Base-by-base conservation (phyloP, 1,140 invertebrate species). In the Cyclina sinensis region DNA sequence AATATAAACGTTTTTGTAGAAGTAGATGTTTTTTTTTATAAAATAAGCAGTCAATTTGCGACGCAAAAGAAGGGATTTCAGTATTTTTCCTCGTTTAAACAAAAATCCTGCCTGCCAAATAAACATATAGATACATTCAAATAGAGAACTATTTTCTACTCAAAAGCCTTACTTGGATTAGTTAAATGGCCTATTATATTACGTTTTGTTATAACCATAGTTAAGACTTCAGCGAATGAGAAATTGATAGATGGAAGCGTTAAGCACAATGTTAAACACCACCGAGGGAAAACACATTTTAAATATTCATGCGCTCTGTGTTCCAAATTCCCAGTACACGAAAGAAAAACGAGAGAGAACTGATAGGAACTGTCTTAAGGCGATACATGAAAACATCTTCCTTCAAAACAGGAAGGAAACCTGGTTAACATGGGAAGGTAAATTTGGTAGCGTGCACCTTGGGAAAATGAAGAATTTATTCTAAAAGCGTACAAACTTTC, bases 241-340 rank as follows among this genome's bases (percentile, higher is more conserved):
- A 35, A 78, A 57, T 54, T 78, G 74, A 78, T 78, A 78, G 74
- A 48, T 51, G 37, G 74, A 51, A 78, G 43, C 74, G 82, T 70
- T 84, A 73, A 84, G 65, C 65, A 46, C 82, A 54, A 73, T 54
- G 82, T 84, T 84, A 84, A 84, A 84, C 65, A 74, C 46, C 35
- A 57, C 39, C 82, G 2, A 48, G 82, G 82, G 82, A 84, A 74
- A 54, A 57, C 48, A 54, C 68, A n/a, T 48, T 70, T 84, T 73
- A 84, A 84, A 84, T 84, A 84, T 84, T 84, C 59, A 84, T 84
- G 48, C n/a, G 39, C 39, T 62, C 24, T 24, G 82, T 51, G 46
- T 78, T 32, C 46, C 32, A 84, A 48, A 84, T 84, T 70, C 48
- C 65, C 68, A 51, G 65, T 46, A 84, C 82, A 84, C 65, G 82